Percentiles rank a stretch among this genome's conserved stretches.
Evolutionary conservation across 2,888 invertebrate genomes (phyloP).

Genomic region (Uloborus plumipes): DNA sequence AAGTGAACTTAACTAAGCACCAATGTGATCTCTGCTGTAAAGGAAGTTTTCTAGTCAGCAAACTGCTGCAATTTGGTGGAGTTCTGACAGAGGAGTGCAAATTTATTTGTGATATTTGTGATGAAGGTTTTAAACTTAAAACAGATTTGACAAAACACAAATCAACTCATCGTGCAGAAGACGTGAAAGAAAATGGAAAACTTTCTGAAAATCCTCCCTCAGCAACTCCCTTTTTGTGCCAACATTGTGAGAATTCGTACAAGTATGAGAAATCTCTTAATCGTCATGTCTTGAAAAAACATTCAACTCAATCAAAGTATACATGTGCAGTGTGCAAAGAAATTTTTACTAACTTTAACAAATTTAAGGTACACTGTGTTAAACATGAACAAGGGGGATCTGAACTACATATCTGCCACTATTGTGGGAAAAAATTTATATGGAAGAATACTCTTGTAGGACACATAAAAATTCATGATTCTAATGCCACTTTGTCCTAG

Average conservation of each 20-base stretch:
- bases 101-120: conserved; percentile 37
- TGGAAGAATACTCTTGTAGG: too few species aligned
- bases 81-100: conserved; percentile 12
- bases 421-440: too few species aligned
- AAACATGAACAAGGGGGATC: neutral
- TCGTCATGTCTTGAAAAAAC: neutral
- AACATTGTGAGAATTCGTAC: conserved; percentile 2
- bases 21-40: conserved; percentile 39
- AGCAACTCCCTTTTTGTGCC: neutral
- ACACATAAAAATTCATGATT: too few species aligned
- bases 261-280: neutral
- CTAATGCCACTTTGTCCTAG: too few species aligned
- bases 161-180: neutral
- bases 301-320: neutral
- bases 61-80: conserved; percentile 33
- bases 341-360: conserved; percentile 1
- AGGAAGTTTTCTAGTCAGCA: conserved; percentile 40
- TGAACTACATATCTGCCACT: too few species aligned
- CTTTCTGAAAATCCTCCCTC: neutral
- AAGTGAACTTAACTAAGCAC: conserved; percentile 16
- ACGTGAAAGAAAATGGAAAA: neutral
- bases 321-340: conserved; percentile 13
- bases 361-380: conserved; percentile 11
- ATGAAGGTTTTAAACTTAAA: conserved; percentile 27
- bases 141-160: conserved; percentile 7